These are phyloP conservation scores for Sphaeridia pumilis DNA, from an alignment of 2,888 invertebrate species.

Conservation along the genomic window DNA sequence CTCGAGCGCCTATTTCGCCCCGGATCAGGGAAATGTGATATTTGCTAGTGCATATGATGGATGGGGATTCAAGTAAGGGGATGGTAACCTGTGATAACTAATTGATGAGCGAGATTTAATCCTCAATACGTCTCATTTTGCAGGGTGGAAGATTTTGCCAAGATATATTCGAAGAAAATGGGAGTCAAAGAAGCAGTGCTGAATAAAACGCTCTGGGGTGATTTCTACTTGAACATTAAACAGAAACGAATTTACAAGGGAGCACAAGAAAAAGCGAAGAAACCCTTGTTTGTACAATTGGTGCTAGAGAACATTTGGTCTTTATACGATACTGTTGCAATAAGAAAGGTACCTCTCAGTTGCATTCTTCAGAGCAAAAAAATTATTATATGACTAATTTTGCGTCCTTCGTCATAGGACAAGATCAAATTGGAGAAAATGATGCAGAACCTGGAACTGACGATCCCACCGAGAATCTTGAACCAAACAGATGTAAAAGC, in stretches of 20 bases:
- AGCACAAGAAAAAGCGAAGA: constrained; percentile 83
- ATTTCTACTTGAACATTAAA: constrained; percentile 76
- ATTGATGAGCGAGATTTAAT: background rate
- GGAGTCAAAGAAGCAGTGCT: constrained; percentile 61
- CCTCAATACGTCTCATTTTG: constrained; percentile 37
- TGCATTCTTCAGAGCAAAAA: background rate
- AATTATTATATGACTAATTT: constrained; percentile 4
- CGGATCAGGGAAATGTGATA: constrained; percentile 86
- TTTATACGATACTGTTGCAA: constrained; percentile 68
- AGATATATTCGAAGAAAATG: constrained; percentile 59
- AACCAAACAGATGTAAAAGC: constrained; percentile 63
- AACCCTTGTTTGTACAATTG: constrained; percentile 83
- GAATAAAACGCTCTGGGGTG: constrained; percentile 81
- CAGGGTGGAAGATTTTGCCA: constrained; percentile 68
- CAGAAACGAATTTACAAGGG: constrained; percentile 71
- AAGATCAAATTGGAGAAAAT: constrained; percentile 58
- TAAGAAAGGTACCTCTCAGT: constrained; percentile 46
- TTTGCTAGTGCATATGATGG: constrained; percentile 94
- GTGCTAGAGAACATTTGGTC: constrained; percentile 83
- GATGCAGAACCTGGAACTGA: constrained; percentile 63
- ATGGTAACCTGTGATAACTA: background rate
- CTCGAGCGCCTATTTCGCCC: constrained; percentile 81
- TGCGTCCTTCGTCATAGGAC: constrained; percentile 42
- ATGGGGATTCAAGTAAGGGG: constrained; percentile 61
- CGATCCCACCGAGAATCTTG: constrained; percentile 61